phyloP scores from a whole-genome alignment of 2,888 invertebrate species.

The Chalcosyrphus nemorum region DNA sequence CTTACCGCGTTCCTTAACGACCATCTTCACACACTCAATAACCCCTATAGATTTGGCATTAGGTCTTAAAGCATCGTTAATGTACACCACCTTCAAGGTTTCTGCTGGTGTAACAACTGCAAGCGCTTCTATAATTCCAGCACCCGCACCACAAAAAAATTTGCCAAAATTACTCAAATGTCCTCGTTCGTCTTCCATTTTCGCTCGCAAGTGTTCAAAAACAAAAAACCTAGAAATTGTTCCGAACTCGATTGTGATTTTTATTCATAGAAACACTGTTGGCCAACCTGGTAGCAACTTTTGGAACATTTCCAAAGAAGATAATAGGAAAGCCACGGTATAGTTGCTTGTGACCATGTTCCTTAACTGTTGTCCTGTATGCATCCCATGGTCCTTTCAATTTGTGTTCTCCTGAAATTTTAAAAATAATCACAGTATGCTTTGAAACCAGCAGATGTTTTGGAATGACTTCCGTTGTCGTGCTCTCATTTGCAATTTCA shows the following conservation, averaged over 20 bases:
- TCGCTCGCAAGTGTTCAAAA: conserved; percentile 94
- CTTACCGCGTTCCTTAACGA: conserved; percentile 91
- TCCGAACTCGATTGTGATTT: too few relatives aligned
- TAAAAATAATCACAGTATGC: too few relatives aligned
- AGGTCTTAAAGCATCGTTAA: conserved; percentile 96
- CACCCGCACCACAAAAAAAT: conserved; percentile 95
- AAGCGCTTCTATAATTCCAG: conserved; percentile 97
- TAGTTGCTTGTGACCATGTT: neutral
- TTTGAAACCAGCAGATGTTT: too few relatives aligned
- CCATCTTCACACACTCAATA: conserved; percentile 94
- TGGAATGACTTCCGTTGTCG: too few relatives aligned
- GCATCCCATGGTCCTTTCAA: neutral
- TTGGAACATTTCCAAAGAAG: neutral
- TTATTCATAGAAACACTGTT: too few relatives aligned
- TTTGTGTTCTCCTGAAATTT: neutral
- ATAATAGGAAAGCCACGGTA: neutral
- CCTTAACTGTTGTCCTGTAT: neutral
- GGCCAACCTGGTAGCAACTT: neutral
- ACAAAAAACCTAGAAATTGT: conserved; percentile 96
- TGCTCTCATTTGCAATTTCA: too few relatives aligned
- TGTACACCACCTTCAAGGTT: conserved; percentile 99
- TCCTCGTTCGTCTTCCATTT: conserved; percentile 89
- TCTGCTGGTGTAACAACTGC: conserved; percentile 99
- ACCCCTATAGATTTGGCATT: conserved; percentile 97
- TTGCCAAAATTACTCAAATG: conserved; percentile 90